Evolutionary conservation across 2,888 invertebrate genomes (phyloP).

Genomic region (Hyposoter didymator): DNA sequence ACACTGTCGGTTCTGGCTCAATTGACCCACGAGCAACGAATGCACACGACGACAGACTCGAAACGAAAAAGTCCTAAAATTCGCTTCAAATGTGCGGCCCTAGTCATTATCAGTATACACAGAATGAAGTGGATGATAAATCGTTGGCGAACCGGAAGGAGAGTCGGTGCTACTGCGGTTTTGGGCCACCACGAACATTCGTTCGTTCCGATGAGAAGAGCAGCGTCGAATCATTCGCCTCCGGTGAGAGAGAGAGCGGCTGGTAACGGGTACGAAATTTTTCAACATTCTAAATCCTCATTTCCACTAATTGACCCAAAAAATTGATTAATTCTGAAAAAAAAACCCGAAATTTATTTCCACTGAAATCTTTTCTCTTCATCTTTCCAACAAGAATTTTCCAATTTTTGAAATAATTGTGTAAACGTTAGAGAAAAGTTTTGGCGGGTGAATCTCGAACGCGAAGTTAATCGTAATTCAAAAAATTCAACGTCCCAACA

Average conservation of each 20-base stretch:
- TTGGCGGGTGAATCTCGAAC: neutral
- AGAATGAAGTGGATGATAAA: slow-evolving; percentile 89
- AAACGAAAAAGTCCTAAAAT: slow-evolving; percentile 74
- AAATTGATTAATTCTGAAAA: neutral
- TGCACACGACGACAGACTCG: slow-evolving; percentile 69
- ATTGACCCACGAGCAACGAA: slow-evolving; percentile 81
- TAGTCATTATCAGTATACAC: slow-evolving; percentile 86
- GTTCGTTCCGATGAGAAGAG: slow-evolving; percentile 68
- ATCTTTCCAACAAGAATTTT: neutral
- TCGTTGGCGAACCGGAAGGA: slow-evolving; percentile 87
- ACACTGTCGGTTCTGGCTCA: slow-evolving; percentile 84
- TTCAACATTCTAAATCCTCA: neutral
- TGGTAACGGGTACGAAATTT: slow-evolving; percentile 43
- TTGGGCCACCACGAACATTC: slow-evolving; percentile 74
- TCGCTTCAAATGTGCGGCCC: slow-evolving; percentile 85
- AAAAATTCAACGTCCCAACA: slow-evolving; percentile 31
- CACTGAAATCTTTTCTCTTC: neutral
- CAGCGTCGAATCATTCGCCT: slow-evolving; percentile 74
- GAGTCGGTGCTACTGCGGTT: slow-evolving; percentile 85
- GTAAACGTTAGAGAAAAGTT: neutral
- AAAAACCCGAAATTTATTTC: neutral
- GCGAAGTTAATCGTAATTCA: neutral
- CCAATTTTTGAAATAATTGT: neutral
- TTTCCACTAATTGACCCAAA: neutral
- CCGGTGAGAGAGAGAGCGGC: slow-evolving; percentile 73